Percentiles rank a stretch among this genome's conserved stretches.
Evolutionary conservation across 1,140 invertebrate species (phyloP).

Genomic region (Drepana arcuata): DNA sequence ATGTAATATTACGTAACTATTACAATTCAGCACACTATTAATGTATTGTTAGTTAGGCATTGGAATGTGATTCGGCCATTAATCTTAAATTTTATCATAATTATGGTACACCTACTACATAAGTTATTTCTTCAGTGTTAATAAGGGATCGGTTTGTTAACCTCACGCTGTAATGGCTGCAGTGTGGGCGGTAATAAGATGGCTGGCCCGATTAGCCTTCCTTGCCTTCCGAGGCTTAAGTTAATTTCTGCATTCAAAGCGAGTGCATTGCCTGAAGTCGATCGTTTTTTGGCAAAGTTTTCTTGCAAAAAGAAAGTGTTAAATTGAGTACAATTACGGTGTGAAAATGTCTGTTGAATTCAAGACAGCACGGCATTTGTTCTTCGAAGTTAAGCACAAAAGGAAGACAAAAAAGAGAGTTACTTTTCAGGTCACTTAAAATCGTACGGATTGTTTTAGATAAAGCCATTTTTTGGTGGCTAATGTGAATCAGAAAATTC

Average conservation of each 20-base stretch:
- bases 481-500: background rate
- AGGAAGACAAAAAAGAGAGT: conserved; percentile 49
- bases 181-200: conserved; percentile 38
- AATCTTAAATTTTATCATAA: no score
- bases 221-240: background rate
- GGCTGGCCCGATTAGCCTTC: conserved; percentile 37
- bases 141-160: conserved; percentile 36
- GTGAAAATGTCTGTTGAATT: conserved; percentile 41
- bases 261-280: background rate
- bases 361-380: conserved; percentile 31
- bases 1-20: no score
- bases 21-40: no score
- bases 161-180: conserved; percentile 15
- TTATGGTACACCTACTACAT: no score
- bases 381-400: conserved; percentile 49
- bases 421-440: conserved; percentile 44
- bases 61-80: no score
- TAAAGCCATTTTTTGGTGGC: conserved; percentile 1
- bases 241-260: background rate
- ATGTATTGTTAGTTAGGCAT: no score
- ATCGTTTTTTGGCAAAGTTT: background rate
- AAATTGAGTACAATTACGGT: conserved; percentile 1
- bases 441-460: background rate
- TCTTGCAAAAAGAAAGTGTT: background rate
- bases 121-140: conserved; percentile 17